Percentiles rank a stretch among this genome's conserved stretches.
Conservation (phyloP, 1,140 invertebrate genomes). For the Chrysopa pallens region DNA sequence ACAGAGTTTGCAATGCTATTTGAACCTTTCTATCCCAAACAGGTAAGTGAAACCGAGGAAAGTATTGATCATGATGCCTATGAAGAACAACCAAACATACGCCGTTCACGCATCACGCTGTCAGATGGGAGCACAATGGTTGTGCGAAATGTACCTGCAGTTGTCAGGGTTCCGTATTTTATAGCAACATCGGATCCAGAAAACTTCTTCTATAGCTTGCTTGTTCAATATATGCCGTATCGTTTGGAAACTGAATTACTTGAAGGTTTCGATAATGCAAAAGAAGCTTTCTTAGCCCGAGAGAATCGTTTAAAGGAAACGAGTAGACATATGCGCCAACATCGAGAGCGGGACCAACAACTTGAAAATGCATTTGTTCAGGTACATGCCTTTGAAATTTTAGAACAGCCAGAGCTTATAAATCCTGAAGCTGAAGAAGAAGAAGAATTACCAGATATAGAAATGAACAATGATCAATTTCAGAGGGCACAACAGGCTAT, state of each 20-base stretch:
- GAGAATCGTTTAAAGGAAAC: slow-evolving; percentile 12
- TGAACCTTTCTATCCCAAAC: too few species aligned
- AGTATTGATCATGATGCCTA: too few species aligned
- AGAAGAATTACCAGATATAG: slow-evolving; percentile 7
- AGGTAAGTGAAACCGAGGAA: too few species aligned
- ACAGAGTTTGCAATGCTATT: too few species aligned
- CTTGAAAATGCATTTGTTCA: slow-evolving; percentile 17
- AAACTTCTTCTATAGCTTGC: slow-evolving; percentile 17
- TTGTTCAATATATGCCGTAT: slow-evolving; percentile 18
- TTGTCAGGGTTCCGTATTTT: slow-evolving; percentile 17
- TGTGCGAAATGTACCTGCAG: slow-evolving; percentile 13
- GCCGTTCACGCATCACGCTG: too few species aligned
- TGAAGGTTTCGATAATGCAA: slow-evolving; percentile 12
- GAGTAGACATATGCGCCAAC: slow-evolving; percentile 11
- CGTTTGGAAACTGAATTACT: slow-evolving; percentile 14
- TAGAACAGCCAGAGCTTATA: slow-evolving; percentile 11
- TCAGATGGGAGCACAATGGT: too few species aligned
- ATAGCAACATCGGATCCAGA: slow-evolving; percentile 15
- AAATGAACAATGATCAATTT: slow-evolving; percentile 7
- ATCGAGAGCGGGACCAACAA: slow-evolving; percentile 12
- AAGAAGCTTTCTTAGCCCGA: slow-evolving; percentile 15
- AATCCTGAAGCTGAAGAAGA: slow-evolving; percentile 6
- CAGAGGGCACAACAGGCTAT: slow-evolving; percentile 4
- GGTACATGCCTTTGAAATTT: slow-evolving; percentile 15
- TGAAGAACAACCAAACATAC: too few species aligned